These are phyloP conservation scores for Platorchestia sp. DNA, from an alignment of 1,140 invertebrate genomes.

Conservation along the genomic window DNA sequence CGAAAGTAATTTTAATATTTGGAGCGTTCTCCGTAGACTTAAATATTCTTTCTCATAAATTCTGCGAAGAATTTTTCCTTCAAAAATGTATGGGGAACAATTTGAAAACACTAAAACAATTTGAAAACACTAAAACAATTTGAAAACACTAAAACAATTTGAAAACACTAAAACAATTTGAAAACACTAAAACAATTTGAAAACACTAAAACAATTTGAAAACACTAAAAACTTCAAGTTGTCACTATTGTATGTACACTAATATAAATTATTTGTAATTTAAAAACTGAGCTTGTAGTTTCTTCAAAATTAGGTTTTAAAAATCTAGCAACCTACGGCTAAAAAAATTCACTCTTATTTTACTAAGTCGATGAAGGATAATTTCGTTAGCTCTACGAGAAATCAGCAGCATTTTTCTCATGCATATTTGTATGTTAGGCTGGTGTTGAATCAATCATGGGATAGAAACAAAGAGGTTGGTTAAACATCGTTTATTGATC, in stretches of 20 bases:
- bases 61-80: background rate
- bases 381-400: background rate
- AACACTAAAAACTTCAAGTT: no score
- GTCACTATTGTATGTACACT: no score
- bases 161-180: no score
- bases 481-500: constrained; percentile 2
- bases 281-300: background rate
- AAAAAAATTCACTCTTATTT: no score
- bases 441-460: background rate
- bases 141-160: background rate
- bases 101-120: background rate
- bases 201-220: background rate
- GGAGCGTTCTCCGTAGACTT: background rate
- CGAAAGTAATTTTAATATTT: background rate
- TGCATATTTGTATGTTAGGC: background rate
- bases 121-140: no score
- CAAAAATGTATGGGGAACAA: no score
- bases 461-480: background rate
- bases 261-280: background rate
- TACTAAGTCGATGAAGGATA: background rate
- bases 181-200: background rate
- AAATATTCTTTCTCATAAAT: background rate
- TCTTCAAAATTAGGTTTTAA: background rate
- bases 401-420: background rate
- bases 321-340: background rate